These are phyloP conservation scores for Portevinia maculata DNA, from an alignment of 2,888 invertebrate genomes.

Conservation along the genomic window DNA sequence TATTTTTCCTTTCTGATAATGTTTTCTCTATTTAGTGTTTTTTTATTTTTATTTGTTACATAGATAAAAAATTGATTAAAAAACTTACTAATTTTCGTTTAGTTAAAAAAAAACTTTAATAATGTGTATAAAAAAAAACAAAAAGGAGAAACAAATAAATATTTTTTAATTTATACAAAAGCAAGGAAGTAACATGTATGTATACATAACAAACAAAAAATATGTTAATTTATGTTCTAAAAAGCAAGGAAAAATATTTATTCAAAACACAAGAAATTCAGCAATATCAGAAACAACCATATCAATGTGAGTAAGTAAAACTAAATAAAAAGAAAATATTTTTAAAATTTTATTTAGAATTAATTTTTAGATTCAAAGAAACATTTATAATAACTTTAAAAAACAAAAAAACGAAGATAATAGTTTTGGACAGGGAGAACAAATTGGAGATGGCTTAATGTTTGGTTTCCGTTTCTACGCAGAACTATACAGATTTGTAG, in stretches of 20 bases:
- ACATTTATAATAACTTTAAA: slow-evolving; percentile 14
- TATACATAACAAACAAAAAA: slow-evolving; percentile 46
- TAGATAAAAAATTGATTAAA: slow-evolving; percentile 27
- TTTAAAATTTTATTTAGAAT: slow-evolving; percentile 62
- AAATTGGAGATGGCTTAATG: slow-evolving; percentile 11
- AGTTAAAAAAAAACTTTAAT: slow-evolving; percentile 32
- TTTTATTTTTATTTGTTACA: slow-evolving; percentile 19
- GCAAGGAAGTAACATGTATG: slow-evolving; percentile 42
- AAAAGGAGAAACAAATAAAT: slow-evolving; percentile 36
- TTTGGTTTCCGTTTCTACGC: slow-evolving; percentile 10
- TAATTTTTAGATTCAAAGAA: slow-evolving; percentile 36
- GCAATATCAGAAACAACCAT: slow-evolving; percentile 76
- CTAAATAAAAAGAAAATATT: slow-evolving; percentile 45
- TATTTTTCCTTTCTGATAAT: slow-evolving; percentile 34
- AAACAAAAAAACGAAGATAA: slow-evolving; percentile 27
- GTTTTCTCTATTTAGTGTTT: slow-evolving; percentile 33
- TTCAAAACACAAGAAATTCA: slow-evolving; percentile 65
- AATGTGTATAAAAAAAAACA: slow-evolving; percentile 46
- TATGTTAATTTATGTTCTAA: slow-evolving; percentile 65
- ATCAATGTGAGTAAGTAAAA: slow-evolving; percentile 73
- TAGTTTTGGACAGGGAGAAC: slow-evolving; percentile 68
- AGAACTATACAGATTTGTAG: slow-evolving; percentile 4
- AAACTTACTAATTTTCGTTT: slow-evolving; percentile 29
- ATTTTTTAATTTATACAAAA: slow-evolving; percentile 67
- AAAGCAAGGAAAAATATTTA: slow-evolving; percentile 60